These are phyloP conservation scores for Knipowitschia caucasica DNA, from an alignment of 2,797 vertebrate genomes.

Conservation along the genomic window DNA sequence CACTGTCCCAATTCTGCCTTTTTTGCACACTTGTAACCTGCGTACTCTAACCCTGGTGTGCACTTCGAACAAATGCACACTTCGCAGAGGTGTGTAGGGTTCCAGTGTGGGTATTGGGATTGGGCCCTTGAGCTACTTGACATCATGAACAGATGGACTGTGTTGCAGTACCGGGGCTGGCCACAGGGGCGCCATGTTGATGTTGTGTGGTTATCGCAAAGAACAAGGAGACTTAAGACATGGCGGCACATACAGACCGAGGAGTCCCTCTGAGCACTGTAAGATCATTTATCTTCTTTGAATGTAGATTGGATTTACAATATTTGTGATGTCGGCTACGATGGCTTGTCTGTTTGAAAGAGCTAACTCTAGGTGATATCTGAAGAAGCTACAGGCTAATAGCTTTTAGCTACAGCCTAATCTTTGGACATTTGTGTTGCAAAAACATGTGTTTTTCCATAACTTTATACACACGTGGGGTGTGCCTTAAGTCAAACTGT, in stretches of 20 bases:
- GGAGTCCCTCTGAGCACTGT: slow-evolving; percentile 70
- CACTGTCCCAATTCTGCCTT: too few species aligned
- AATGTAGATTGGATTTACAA: neutral
- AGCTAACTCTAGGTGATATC: neutral
- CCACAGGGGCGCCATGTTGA: too few species aligned
- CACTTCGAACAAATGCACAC: too few species aligned
- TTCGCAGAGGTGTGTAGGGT: neutral
- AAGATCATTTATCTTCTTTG: slow-evolving; percentile 10
- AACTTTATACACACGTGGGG: neutral
- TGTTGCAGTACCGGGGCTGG: neutral
- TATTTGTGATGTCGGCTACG: neutral
- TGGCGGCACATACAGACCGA: slow-evolving; percentile 35
- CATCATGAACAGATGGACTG: too few species aligned
- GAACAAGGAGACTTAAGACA: slow-evolving; percentile 6
- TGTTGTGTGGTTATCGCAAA: too few species aligned
- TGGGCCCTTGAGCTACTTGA: too few species aligned
- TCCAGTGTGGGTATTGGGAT: too few species aligned
- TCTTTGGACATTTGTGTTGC: too few species aligned
- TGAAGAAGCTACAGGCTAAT: neutral
- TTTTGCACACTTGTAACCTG: too few species aligned
- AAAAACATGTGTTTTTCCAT: neutral
- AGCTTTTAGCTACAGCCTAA: neutral
- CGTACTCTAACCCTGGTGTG: too few species aligned
- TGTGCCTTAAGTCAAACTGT: neutral
- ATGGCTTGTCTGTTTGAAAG: neutral